A percentile compares a stretch with the other conserved stretches of the same genome.
Conservation (phyloP, 2,113 vertebrate species). For the Chiloscyllium plagiosum region DNA sequence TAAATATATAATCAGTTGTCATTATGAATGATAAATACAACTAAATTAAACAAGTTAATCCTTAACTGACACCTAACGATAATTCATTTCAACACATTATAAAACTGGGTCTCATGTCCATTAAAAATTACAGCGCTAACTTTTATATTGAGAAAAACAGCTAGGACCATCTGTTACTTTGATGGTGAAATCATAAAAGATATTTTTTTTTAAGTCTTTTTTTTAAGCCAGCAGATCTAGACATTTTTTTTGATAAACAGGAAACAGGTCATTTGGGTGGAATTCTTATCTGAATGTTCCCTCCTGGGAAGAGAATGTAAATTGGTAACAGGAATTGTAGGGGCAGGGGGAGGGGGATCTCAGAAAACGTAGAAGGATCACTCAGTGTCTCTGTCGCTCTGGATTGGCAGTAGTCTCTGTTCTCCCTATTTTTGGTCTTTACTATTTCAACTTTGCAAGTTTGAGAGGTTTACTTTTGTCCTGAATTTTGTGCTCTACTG, state of each 20-base stretch:
- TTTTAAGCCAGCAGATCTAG: not conserved
- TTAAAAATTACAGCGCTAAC: not conserved
- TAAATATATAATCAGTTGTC: not conserved
- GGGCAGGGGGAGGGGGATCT: not conserved
- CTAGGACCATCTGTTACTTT: conserved; percentile 4
- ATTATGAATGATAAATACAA: not conserved
- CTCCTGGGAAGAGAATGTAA: conserved; percentile 10
- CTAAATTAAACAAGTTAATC: not conserved
- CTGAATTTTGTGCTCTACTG: not conserved
- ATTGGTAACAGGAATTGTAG: conserved; percentile 7
- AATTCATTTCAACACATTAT: not conserved
- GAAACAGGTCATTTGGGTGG: conserved; percentile 14
- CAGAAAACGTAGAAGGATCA: not conserved
- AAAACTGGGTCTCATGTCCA: not conserved
- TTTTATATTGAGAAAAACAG: not conserved
- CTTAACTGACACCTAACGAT: not conserved
- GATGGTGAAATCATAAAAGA: not conserved
- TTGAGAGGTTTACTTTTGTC: not conserved
- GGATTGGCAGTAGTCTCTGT: not conserved
- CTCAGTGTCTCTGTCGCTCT: not conserved
- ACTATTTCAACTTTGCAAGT: not conserved
- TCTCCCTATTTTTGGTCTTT: not conserved
- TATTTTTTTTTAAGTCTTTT: not conserved
- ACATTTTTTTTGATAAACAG: conserved; percentile 10
- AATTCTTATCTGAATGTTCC: not conserved